A percentile compares a stretch with the other conserved stretches of the same genome.
Conservation (phyloP, 2,797 vertebrate species). For the Micropoecilia bifurca region DNA sequence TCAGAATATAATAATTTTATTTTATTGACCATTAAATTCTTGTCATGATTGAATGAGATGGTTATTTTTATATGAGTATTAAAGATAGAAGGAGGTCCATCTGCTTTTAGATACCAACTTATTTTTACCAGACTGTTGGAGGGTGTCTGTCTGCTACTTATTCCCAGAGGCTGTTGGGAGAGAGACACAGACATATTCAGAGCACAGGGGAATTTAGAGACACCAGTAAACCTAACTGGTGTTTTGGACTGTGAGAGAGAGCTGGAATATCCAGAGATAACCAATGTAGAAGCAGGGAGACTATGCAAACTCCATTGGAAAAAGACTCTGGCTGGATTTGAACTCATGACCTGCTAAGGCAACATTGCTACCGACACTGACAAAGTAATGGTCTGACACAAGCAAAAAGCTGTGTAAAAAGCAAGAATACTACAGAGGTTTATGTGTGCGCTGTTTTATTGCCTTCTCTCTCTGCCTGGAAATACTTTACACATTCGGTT, state of each 20-base stretch:
- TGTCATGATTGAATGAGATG: neutral
- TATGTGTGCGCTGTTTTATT: neutral
- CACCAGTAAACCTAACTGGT: neutral
- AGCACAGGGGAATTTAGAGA: neutral
- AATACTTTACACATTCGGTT: neutral
- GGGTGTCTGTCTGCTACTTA: neutral
- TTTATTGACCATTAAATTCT: neutral
- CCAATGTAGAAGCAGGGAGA: neutral
- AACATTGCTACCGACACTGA: neutral
- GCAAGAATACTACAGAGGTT: neutral
- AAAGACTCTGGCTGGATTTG: neutral
- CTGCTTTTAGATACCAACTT: neutral
- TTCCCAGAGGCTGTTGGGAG: neutral
- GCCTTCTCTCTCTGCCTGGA: neutral
- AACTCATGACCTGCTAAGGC: neutral
- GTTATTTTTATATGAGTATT: neutral
- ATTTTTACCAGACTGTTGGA: neutral
- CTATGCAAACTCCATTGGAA: neutral
- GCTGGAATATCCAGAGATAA: neutral
- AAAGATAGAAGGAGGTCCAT: neutral
- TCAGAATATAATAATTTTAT: neutral
- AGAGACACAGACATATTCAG: neutral
- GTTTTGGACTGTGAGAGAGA: neutral
- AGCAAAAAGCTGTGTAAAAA: neutral
- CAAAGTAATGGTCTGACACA: neutral